Percentiles rank a stretch among this genome's conserved stretches.
These are phyloP conservation scores for Thalassaphorura encarpata DNA, from an alignment of 1,140 invertebrate species.

Conservation along the genomic window DNA sequence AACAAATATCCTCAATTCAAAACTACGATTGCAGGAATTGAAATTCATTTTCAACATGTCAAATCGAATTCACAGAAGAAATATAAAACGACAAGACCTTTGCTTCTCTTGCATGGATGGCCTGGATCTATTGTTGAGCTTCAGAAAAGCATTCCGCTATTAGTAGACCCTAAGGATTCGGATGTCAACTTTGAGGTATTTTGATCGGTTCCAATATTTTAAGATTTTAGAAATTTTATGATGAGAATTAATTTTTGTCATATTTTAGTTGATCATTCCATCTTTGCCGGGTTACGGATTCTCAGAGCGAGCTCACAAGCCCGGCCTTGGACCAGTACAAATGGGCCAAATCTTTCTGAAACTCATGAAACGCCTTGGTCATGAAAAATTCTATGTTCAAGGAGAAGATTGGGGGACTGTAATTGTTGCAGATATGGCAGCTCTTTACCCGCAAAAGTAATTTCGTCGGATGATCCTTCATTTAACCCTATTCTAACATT, in stretches of 20 bases:
- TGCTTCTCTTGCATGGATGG: conserved; percentile 37
- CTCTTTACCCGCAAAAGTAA: conserved; percentile 39
- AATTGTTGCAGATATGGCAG: conserved; percentile 49
- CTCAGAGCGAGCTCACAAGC: conserved; percentile 55
- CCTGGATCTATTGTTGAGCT: conserved; percentile 72
- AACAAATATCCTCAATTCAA: conserved; percentile 42
- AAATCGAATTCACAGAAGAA: conserved; percentile 31
- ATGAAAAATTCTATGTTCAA: conserved; percentile 65
- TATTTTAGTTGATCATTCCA: conserved; percentile 51
- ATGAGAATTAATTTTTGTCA: not conserved
- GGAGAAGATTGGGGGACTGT: conserved; percentile 57
- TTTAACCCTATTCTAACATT: not conserved
- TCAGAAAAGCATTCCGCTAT: conserved; percentile 58
- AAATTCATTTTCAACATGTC: conserved; percentile 38
- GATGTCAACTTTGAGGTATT: conserved; percentile 23
- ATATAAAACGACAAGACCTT: conserved; percentile 2
- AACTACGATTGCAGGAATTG: conserved; percentile 45
- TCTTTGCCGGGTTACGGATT: conserved; percentile 78
- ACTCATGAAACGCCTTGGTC: conserved; percentile 69
- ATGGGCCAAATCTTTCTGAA: conserved; percentile 64
- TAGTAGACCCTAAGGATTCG: conserved; percentile 34
- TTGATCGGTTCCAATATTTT: not conserved
- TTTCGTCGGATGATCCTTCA: not conserved
- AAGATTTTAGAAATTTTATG: not conserved
- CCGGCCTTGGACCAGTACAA: conserved; percentile 51